A percentile compares a stretch with the other conserved stretches of the same genome.
Conservation (phyloP, 1,140 invertebrate genomes). For the Tribolium castaneum region DNA sequence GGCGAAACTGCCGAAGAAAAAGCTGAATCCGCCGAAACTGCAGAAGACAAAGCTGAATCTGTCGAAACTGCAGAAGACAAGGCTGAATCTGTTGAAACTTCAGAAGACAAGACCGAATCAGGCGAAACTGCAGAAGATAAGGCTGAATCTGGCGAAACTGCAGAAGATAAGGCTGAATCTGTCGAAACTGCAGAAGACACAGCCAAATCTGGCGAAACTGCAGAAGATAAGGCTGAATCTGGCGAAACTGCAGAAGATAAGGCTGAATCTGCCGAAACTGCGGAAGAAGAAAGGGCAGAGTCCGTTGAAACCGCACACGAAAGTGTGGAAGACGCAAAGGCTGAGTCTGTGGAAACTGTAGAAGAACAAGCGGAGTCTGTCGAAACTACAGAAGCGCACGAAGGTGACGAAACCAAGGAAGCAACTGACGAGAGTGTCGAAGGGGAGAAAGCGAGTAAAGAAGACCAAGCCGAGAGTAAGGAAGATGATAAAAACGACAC, state of each 20-base stretch:
- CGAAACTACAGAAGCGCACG: constrained; percentile 20
- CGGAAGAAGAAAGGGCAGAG: constrained; percentile 13
- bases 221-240: constrained; percentile 36
- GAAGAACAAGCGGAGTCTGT: constrained; percentile 9
- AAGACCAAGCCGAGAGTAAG: constrained; percentile 35
- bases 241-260: constrained; percentile 24
- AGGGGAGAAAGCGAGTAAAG: constrained; percentile 17
- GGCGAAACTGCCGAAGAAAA: constrained; percentile 36
- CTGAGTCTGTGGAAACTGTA: constrained; percentile 10
- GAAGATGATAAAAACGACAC: constrained; percentile 47
- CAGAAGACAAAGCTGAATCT: not conserved
- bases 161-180: constrained; percentile 25
- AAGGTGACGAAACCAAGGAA: constrained; percentile 17
- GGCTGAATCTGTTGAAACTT: constrained; percentile 9
- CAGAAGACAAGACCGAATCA: constrained; percentile 10
- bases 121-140: constrained; percentile 26
- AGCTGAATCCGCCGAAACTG: not conserved
- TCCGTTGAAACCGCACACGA: not conserved
- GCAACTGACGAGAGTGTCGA: too few relatives aligned
- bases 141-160: constrained; percentile 12
- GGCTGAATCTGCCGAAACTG: not conserved
- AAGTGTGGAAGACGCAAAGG: constrained; percentile 1
- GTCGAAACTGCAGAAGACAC: constrained; percentile 37
- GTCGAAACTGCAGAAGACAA: constrained; percentile 8
- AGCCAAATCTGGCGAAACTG: constrained; percentile 9